These are phyloP conservation scores for Drosophila sp. DNA, from an alignment of 1,140 invertebrate species.

Conservation along the genomic window DNA sequence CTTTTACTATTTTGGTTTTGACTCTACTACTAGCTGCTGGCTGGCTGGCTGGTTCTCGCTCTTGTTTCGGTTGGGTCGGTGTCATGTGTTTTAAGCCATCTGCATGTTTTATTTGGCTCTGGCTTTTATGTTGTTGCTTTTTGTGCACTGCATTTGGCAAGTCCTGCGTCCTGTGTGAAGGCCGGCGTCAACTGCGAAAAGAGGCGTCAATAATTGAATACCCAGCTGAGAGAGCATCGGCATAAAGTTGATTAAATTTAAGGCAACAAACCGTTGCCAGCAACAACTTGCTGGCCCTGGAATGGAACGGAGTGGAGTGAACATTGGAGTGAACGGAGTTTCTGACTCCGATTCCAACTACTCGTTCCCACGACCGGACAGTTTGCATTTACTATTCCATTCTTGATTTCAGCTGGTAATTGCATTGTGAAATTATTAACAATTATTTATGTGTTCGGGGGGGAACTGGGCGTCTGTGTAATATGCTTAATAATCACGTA, in stretches of 20 bases:
- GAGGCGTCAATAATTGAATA: constrained; percentile 77
- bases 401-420: constrained; percentile 62
- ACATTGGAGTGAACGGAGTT: background rate
- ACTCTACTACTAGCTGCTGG: constrained; percentile 10
- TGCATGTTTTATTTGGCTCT: constrained; percentile 74
- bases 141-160: constrained; percentile 51
- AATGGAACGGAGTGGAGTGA: background rate
- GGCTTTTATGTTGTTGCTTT: constrained; percentile 52
- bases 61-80: constrained; percentile 56
- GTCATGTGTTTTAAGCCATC: constrained; percentile 79
- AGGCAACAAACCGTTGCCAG: constrained; percentile 26
- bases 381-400: constrained; percentile 61
- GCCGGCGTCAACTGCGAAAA: constrained; percentile 47
- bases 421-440: constrained; percentile 62
- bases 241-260: constrained; percentile 72
- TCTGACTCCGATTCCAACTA: background rate
- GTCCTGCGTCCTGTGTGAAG: constrained; percentile 52
- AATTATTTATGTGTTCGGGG: constrained; percentile 40
- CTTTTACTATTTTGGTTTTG: constrained; percentile 32
- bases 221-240: constrained; percentile 43
- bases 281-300: background rate
- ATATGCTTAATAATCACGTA: constrained; percentile 47
- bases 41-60: constrained; percentile 11
- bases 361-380: background rate
- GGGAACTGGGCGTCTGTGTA: constrained; percentile 36